phyloP scores from a whole-genome alignment of 2,797 vertebrate species.

The Aphelocoma californica region DNA sequence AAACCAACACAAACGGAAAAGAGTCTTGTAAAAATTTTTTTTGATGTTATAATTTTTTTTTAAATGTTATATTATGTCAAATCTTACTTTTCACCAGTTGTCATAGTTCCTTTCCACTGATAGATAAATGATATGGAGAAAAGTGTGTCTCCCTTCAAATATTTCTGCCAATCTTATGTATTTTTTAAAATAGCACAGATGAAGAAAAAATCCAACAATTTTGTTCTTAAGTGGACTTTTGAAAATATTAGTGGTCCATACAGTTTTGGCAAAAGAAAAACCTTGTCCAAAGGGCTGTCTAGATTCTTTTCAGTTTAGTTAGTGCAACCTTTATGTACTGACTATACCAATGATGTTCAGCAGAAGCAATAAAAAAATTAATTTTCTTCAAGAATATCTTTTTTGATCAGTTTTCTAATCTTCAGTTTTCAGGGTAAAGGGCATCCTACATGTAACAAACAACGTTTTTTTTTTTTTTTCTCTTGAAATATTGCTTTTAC shows the following conservation, averaged over 20 bases:
- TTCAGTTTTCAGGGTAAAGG: not conserved
- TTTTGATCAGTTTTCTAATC: not conserved
- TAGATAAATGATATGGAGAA: not conserved
- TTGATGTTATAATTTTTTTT: rapidly evolving
- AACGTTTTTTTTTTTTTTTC: not conserved
- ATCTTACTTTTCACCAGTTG: not conserved
- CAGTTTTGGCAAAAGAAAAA: not conserved
- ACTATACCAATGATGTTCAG: not conserved
- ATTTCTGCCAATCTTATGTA: not conserved
- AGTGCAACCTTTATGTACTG: not conserved
- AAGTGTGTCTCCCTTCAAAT: not conserved
- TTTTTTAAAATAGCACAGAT: not conserved
- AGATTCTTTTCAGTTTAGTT: not conserved
- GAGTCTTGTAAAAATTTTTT: not conserved
- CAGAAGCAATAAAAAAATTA: not conserved
- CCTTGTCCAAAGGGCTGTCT: not conserved
- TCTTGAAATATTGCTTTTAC: not conserved
- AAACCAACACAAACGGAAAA: not conserved
- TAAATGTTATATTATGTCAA: not conserved
- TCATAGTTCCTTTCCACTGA: not conserved
- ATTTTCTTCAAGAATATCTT: not conserved
- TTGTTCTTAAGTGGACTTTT: not conserved
- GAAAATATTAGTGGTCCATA: not conserved
- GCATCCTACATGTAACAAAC: not conserved
- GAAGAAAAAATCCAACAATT: not conserved